Evolutionary conservation across 2,797 vertebrate species (phyloP).

Genomic region (Sebastiscus tertius): DNA sequence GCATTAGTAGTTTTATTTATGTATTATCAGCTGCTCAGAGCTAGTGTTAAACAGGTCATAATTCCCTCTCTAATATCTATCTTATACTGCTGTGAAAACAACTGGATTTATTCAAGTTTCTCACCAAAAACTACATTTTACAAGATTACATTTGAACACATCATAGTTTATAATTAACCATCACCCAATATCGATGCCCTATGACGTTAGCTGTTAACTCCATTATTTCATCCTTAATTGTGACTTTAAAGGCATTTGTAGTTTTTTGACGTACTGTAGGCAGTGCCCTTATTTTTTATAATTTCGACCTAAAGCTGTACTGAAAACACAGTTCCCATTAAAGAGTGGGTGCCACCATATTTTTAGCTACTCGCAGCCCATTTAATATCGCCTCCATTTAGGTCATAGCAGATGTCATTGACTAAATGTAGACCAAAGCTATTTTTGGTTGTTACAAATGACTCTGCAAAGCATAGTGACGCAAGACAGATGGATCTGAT

Average conservation of each 20-base stretch:
- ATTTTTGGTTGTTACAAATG: conserved; percentile 75
- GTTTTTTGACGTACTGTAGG: neutral
- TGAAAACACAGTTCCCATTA: conserved; percentile 34
- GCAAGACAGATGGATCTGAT: conserved; percentile 56
- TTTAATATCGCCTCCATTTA: conserved; percentile 70
- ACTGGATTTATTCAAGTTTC: too few relatives aligned
- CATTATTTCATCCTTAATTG: neutral
- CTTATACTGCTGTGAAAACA: too few relatives aligned
- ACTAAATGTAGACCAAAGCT: conserved; percentile 75
- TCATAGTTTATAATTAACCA: too few relatives aligned
- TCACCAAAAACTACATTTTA: too few relatives aligned
- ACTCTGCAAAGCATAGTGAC: conserved; percentile 67
- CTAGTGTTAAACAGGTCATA: too few relatives aligned
- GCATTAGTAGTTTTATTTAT: too few relatives aligned
- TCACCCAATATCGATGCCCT: too few relatives aligned
- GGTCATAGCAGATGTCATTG: conserved; percentile 70
- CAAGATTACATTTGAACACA: too few relatives aligned
- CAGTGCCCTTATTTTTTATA: neutral
- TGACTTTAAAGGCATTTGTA: neutral
- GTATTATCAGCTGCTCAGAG: too few relatives aligned
- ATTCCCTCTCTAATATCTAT: too few relatives aligned
- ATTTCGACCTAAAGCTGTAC: conserved; percentile 2
- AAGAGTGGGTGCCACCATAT: conserved; percentile 37
- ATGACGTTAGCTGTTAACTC: too few relatives aligned
- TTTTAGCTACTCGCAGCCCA: conserved; percentile 64